These are phyloP conservation scores for Tragelaphus oryx DNA, from an alignment of 2,797 vertebrate genomes.

Conservation along the genomic window DNA sequence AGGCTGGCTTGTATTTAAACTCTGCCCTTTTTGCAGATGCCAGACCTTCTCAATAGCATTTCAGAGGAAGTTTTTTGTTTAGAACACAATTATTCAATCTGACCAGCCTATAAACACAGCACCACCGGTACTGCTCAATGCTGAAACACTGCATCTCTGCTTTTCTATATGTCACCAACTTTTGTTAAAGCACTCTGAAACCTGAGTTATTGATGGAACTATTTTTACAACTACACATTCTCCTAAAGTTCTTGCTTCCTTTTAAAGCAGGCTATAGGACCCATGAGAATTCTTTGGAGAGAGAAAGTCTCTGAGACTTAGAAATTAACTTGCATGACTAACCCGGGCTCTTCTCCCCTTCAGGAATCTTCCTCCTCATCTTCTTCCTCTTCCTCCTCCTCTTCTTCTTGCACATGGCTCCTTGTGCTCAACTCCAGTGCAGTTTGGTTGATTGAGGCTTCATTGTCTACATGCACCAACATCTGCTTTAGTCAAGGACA, in stretches of 20 bases:
- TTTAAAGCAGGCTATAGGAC: background rate
- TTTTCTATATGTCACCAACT: background rate
- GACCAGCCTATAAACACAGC: background rate
- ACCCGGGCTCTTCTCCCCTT: conserved; percentile 21
- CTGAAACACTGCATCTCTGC: background rate
- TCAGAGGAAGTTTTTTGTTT: conserved; percentile 11
- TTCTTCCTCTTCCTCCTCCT: conserved; percentile 71
- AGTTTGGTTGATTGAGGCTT: conserved; percentile 93
- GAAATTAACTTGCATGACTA: conserved; percentile 21
- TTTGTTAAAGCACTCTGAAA: background rate
- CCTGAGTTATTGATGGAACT: background rate
- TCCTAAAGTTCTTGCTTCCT: conserved; percentile 8
- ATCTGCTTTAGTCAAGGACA: conserved; percentile 74
- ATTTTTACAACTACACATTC: background rate
- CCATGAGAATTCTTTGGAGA: background rate
- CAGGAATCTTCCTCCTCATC: conserved; percentile 83
- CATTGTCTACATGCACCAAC: conserved; percentile 90
- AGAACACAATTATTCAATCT: background rate
- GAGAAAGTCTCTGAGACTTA: conserved; percentile 56
- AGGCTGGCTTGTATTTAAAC: conserved; percentile 31
- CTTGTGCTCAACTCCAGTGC: conserved; percentile 87
- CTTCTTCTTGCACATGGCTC: conserved; percentile 74
- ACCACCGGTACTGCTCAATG: background rate
- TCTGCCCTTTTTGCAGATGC: conserved; percentile 29
- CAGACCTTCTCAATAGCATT: background rate